These are phyloP conservation scores for Lampris megalopsis DNA, from an alignment of 2,113 vertebrate species.

Conservation along the genomic window DNA sequence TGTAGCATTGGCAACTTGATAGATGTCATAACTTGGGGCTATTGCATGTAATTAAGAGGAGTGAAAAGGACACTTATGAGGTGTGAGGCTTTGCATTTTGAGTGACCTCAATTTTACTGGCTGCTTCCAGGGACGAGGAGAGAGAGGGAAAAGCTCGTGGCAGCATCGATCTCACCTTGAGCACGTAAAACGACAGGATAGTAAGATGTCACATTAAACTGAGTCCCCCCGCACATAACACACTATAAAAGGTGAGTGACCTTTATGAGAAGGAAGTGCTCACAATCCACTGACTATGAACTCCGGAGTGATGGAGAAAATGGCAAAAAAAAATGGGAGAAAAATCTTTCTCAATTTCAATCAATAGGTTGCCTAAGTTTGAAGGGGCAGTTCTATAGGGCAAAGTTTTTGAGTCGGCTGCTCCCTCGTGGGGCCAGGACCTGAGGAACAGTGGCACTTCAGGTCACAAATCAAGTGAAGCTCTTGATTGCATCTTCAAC, in stretches of 20 bases:
- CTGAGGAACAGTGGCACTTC: conserved; percentile 31
- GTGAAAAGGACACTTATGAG: conserved; percentile 25
- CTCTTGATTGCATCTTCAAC: conserved; percentile 73
- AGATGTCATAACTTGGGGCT: conserved; percentile 69
- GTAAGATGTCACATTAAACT: conserved; percentile 46
- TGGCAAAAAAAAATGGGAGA: conserved; percentile 6
- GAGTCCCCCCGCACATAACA: conserved; percentile 31
- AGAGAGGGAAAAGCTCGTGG: not conserved
- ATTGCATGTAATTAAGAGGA: conserved; percentile 64
- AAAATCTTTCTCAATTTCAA: conserved; percentile 13
- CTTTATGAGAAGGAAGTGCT: conserved; percentile 47
- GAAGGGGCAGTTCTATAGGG: conserved; percentile 27
- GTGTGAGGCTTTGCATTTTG: conserved; percentile 43
- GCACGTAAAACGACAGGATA: conserved; percentile 33
- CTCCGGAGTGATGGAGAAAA: conserved; percentile 47
- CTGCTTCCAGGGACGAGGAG: conserved; percentile 9
- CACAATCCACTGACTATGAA: conserved; percentile 46
- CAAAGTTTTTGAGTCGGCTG: conserved; percentile 36
- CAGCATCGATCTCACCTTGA: conserved; percentile 39
- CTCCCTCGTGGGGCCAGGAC: conserved; percentile 32
- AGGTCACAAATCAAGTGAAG: conserved; percentile 76
- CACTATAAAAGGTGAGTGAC: conserved; percentile 52
- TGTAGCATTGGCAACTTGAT: conserved; percentile 75
- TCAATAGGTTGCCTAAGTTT: conserved; percentile 42
- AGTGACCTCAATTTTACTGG: conserved; percentile 40